Base-by-base conservation (phyloP, 2,113 vertebrate genomes). In the Bambusicola thoracicus region DNA sequence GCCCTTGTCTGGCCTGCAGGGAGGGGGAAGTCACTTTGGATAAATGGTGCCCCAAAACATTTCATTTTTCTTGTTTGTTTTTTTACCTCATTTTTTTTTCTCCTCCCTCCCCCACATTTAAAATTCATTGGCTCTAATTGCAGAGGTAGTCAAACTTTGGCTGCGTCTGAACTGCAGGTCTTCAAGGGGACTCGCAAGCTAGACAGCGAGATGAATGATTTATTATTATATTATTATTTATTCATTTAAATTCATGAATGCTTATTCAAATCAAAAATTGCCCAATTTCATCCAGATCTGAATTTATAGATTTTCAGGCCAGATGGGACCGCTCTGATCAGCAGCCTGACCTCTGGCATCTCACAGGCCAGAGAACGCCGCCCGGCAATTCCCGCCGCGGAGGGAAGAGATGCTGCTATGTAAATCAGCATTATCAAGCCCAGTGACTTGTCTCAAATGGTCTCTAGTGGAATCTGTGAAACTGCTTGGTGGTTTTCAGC, bases 221-320 rank as follows among this genome's bases (percentile, higher is more conserved):
- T 96, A 96, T 87, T 76, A 86, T 94, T 94, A 87, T 92, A 95
- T 95, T 93, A 93, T 96, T 94, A 92, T 96, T 96, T 96, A 95
- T 94, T 96, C 91, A 96, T 96, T 96, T 94, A 96, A 95, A 96
- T 96, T 96, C 95, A 96, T 92, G 81, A 96, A 91, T 91, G 95
- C 87, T 94, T 96, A 94, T 89, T 91, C 92, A 91, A 95, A 96
- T 95, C 84, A 81, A 91, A 95, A 96, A 92, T 94, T 91, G 81
- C 75, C 92, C 92, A 87, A 51, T 96, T 95, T 92, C 87, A 94
- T 85, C 78, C 84, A 93, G 81, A 93, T 94, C 91, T 91, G 91
- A 96, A 95, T 96, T 93, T 96, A 96, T 95, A 96, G 94, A 96
- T 96, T 96, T 96, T 96, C 81, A 95, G 81, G 78, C 87, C 94